phyloP scores from a whole-genome alignment of 2,888 invertebrate species.

The Heliothis peltigera region DNA sequence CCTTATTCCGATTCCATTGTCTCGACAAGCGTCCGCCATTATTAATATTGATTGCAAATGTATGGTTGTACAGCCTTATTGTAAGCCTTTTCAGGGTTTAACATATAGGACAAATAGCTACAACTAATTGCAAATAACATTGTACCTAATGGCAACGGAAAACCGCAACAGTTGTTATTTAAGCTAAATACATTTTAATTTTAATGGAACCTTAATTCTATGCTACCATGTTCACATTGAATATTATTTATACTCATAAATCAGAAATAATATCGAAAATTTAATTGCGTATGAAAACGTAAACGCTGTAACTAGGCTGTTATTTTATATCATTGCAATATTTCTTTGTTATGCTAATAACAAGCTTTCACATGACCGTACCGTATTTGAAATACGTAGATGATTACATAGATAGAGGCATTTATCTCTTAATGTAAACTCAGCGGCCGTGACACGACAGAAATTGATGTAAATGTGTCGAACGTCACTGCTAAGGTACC shows the following conservation, averaged over 20 bases:
- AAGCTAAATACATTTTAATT: conserved; percentile 41
- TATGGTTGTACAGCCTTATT: conserved; percentile 77
- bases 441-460: conserved; percentile 49
- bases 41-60: conserved; percentile 85
- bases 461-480: conserved; percentile 48
- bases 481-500: conserved; percentile 24
- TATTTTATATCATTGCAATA: conserved; percentile 39
- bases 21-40: conserved; percentile 71
- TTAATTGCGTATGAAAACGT: conserved; percentile 41
- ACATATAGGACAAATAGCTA: conserved; percentile 57
- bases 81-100: conserved; percentile 75
- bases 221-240: conserved; percentile 24
- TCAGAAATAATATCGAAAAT: conserved; percentile 30
- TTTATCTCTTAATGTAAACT: conserved; percentile 48
- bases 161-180: conserved; percentile 63
- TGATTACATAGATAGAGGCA: conserved; percentile 42
- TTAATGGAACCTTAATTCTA: conserved; percentile 39
- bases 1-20: conserved; percentile 87
- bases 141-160: conserved; percentile 57
- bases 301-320: conserved; percentile 22
- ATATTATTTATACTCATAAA: conserved; percentile 35
- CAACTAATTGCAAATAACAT: conserved; percentile 51
- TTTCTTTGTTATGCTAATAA: conserved; percentile 58
- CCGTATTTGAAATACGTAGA: conserved; percentile 45
- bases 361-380: conserved; percentile 53